Conservation (phyloP, 2,888 invertebrate genomes). For the Sinotaia quadrata region DNA sequence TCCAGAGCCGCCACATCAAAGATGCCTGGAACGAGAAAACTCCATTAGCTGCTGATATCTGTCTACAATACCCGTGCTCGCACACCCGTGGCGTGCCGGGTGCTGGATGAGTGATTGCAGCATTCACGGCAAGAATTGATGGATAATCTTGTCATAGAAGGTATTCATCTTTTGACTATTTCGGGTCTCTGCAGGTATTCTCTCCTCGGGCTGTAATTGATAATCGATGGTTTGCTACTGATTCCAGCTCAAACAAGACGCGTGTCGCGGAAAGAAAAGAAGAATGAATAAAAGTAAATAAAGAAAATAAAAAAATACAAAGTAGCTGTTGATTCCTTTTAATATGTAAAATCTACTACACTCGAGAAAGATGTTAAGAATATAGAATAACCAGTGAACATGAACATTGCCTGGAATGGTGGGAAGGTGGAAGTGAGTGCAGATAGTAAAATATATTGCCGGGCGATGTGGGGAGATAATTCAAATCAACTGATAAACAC, state of each 20-base stretch:
- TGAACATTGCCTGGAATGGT: too few relatives aligned
- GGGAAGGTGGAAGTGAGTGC: not conserved
- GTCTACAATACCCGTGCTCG: conserved; percentile 15
- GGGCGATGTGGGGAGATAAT: too few relatives aligned
- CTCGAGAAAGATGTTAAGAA: too few relatives aligned
- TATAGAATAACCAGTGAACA: too few relatives aligned
- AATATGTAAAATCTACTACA: too few relatives aligned
- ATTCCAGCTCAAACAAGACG: conserved; percentile 8
- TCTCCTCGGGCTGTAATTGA: conserved; percentile 16
- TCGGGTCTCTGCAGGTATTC: not conserved
- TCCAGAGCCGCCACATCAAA: conserved; percentile 19
- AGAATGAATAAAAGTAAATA: too few relatives aligned
- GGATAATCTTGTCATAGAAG: conserved; percentile 29
- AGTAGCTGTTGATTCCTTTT: too few relatives aligned
- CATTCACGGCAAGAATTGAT: conserved; percentile 18
- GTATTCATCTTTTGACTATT: conserved; percentile 28
- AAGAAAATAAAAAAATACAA: too few relatives aligned
- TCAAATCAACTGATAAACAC: too few relatives aligned
- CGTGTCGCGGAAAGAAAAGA: not conserved
- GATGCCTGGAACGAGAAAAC: conserved; percentile 27
- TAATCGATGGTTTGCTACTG: conserved; percentile 19
- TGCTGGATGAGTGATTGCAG: conserved; percentile 21
- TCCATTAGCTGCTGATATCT: conserved; percentile 29
- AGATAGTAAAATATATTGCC: too few relatives aligned
- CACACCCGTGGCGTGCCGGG: conserved; percentile 12